Conservation (phyloP, 2,113 vertebrate genomes). For the Cisticola juncidis region DNA sequence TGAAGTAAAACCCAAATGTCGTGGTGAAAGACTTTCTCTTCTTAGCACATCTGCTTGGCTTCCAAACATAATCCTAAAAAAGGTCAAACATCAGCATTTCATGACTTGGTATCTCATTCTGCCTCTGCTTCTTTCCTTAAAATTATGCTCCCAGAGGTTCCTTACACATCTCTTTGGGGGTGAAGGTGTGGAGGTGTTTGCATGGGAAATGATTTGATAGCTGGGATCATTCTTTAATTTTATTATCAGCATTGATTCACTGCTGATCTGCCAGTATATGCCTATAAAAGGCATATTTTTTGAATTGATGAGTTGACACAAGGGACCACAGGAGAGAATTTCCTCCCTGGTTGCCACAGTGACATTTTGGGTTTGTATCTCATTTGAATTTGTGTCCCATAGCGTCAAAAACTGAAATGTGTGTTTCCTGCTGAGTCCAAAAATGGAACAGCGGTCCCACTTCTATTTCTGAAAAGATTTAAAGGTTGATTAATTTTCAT, state of each 20-base stretch:
- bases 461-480: not conserved
- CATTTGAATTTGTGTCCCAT: not conserved
- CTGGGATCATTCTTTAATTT: not conserved
- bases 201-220: not conserved
- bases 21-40: not conserved
- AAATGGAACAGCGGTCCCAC: not conserved
- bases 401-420: not conserved
- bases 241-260: not conserved
- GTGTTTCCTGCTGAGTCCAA: not conserved
- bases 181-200: not conserved
- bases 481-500: not conserved
- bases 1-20: not conserved
- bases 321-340: not conserved
- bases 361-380: not conserved
- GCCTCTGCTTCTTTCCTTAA: not conserved
- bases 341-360: not conserved
- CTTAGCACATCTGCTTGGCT: not conserved
- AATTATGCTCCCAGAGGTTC: not conserved
- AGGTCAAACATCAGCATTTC: not conserved
- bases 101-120: not conserved
- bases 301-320: not conserved
- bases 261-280: not conserved
- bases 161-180: not conserved
- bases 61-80: not conserved
- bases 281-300: not conserved